Evolutionary conservation across 2,888 invertebrate genomes (phyloP).

Genomic region (Panopea generosa): DNA sequence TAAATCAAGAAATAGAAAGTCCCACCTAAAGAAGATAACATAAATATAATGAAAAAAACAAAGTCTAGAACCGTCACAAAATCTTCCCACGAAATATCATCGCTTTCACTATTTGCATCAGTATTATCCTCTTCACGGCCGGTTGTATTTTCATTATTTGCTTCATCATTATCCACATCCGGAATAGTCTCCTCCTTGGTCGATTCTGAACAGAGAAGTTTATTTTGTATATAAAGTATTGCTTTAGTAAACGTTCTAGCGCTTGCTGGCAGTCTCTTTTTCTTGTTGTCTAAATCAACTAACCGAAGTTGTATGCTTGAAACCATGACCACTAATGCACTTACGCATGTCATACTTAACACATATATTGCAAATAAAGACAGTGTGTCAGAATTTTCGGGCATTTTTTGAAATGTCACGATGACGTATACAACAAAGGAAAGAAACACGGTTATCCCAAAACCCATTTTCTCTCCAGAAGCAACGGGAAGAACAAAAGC

Average conservation of each 20-base stretch:
- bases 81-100: conserved; percentile 17
- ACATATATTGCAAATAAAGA: conserved; percentile 50
- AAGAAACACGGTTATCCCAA: conserved; percentile 45
- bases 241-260: conserved; percentile 16
- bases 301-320: conserved; percentile 40
- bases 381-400: conserved; percentile 49
- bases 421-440: conserved; percentile 55
- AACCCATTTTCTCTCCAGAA: conserved; percentile 48
- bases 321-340: conserved; percentile 42
- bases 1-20: conserved; percentile 30
- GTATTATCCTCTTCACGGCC: background rate
- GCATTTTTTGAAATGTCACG: conserved; percentile 52
- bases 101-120: conserved; percentile 6
- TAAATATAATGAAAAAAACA: conserved; percentile 41
- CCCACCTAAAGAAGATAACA: conserved; percentile 4
- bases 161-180: no score
- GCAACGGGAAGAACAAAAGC: conserved; percentile 44
- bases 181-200: no score
- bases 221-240: conserved; percentile 24
- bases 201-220: conserved; percentile 26
- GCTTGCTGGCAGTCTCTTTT: conserved; percentile 24
- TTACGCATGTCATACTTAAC: conserved; percentile 28
- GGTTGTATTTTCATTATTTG: background rate
- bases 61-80: conserved; percentile 49
- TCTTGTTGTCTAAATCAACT: conserved; percentile 15